Conservation (phyloP, 2,888 invertebrate genomes). For the Orthosia incerta region DNA sequence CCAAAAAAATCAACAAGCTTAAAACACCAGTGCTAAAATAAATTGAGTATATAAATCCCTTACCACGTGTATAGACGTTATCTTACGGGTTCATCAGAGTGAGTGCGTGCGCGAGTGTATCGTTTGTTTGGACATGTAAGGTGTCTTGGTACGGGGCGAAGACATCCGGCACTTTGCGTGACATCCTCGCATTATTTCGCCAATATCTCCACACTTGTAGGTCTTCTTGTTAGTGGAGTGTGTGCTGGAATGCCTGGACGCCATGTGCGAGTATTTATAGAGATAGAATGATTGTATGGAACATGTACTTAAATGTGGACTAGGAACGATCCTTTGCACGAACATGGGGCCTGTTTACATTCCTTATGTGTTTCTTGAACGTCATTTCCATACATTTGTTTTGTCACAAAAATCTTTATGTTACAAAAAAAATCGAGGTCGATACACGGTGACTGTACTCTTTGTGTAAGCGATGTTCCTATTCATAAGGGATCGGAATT, state of each 20-base stretch:
- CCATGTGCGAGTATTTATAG: slow-evolving; percentile 36
- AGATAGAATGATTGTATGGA: not conserved
- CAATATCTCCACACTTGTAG: slow-evolving; percentile 54
- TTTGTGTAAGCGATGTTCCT: not conserved
- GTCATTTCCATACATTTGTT: not conserved
- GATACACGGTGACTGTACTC: not conserved
- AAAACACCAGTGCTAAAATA: slow-evolving; percentile 52
- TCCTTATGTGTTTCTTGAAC: not conserved
- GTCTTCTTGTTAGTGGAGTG: slow-evolving; percentile 59
- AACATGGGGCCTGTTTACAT: not conserved
- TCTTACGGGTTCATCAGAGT: slow-evolving; percentile 60
- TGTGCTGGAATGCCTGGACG: slow-evolving; percentile 56
- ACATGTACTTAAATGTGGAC: slow-evolving; percentile 1
- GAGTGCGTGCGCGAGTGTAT: slow-evolving; percentile 59
- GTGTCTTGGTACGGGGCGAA: slow-evolving; percentile 47
- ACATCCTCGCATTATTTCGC: slow-evolving; percentile 63
- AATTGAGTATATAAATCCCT: slow-evolving; percentile 64
- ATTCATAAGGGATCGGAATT: not conserved
- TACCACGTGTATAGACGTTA: slow-evolving; percentile 63
- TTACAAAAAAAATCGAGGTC: not conserved
- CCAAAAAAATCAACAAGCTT: not conserved
- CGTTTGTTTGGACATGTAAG: slow-evolving; percentile 57
- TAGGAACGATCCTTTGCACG: not conserved
- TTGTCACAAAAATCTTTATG: not conserved
- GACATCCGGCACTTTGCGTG: slow-evolving; percentile 71